Percentiles rank a stretch among this genome's conserved stretches.
Conservation (phyloP, 2,888 invertebrate species). For the Trissolcus japonicus region DNA sequence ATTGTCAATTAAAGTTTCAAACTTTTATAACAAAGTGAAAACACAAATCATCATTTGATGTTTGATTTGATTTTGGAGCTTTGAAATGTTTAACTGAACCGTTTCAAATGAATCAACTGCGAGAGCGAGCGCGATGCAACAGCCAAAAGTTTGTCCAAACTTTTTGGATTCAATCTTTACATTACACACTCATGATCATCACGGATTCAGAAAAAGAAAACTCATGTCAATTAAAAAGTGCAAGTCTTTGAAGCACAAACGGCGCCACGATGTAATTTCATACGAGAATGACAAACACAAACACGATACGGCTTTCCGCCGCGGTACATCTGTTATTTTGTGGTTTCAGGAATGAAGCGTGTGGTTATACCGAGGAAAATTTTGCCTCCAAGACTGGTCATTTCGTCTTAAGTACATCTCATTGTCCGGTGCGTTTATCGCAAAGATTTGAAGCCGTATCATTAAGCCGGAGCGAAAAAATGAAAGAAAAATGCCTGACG, state of each 20-base stretch:
- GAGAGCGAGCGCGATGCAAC: no score
- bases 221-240: constrained; percentile 16
- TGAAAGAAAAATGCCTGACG: constrained; percentile 1
- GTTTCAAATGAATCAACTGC: no score
- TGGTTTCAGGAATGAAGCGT: constrained; percentile 42
- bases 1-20: no score
- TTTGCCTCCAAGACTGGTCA: constrained; percentile 30
- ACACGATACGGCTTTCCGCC: constrained; percentile 40
- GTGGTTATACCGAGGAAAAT: constrained; percentile 41
- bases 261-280: constrained; percentile 43
- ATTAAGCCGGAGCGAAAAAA: constrained; percentile 5
- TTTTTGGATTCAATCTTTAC: no score
- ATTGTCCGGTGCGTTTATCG: constrained; percentile 15
- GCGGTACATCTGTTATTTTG: constrained; percentile 49
- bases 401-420: constrained; percentile 25
- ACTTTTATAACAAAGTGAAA: no score
- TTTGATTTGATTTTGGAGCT: no score
- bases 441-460: constrained; percentile 11
- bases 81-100: no score
- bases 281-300: constrained; percentile 38
- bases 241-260: constrained; percentile 17
- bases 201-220: background rate
- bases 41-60: no score
- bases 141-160: no score
- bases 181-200: no score